Base-by-base conservation (phyloP, 1,140 invertebrate genomes). In the Camponotus pennsylvanicus region DNA sequence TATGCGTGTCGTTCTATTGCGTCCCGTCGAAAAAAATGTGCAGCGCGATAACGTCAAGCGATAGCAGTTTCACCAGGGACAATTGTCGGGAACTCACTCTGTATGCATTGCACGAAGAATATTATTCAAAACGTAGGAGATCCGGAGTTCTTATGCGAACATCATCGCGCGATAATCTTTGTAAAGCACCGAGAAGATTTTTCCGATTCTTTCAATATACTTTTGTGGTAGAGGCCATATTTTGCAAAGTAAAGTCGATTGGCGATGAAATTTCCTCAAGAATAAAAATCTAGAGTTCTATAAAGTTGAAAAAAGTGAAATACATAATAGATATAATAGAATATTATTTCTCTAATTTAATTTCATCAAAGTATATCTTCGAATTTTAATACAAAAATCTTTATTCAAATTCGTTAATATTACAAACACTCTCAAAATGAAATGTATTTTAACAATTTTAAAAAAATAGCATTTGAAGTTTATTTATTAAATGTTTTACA, bases 121-220 rank as follows among this genome's bases (percentile, higher is more conserved):
- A 73, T 73, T 37, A 73, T 55, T 73, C 45, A 55, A 55, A 55
- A 34, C 32, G 27, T 32, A 4, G n/a, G 45, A 32, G 27, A 71
- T 71, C 8, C 32, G 49, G 32, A 73, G 45, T 27, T 18, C 69
- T 49, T 55, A 34, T 13, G 70, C 69, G 11, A 73, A 55, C 32
- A 57, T 37, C 9, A 73, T 55, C 27, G 40, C 40, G 40, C 40
- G 40, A 75, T 83, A 73, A 83, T 75, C 69, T 83, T 49, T 37
- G 55, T 45, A 27, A 73, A 63, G 52, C 15, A 40, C 11, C 71
- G 37, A 49, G 57, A 8, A 73, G 67, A 75, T 73, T 57, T 61
- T 37, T n/a, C 37, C 59, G 27, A 32, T 69, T 69, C n/a, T 79
- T 45, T 40, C 21, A 13, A 61, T 79, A 15, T 67, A 52, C 37